Evolutionary conservation across 1,140 invertebrate genomes (phyloP).

Genomic region (Sinella curviseta): DNA sequence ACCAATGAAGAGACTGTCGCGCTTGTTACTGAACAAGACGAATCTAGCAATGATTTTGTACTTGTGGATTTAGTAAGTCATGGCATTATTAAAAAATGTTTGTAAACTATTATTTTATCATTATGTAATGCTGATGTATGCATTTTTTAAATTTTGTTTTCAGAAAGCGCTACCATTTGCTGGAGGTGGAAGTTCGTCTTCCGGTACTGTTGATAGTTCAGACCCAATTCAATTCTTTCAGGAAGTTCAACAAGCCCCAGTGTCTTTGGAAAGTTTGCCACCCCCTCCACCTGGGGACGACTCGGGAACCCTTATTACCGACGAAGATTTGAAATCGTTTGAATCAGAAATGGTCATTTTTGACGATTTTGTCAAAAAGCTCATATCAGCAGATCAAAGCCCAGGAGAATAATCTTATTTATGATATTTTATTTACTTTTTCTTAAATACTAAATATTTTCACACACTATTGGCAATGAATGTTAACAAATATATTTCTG

Average conservation of each 20-base stretch:
- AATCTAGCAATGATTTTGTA: conserved; percentile 17
- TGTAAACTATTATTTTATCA: background rate
- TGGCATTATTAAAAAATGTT: background rate
- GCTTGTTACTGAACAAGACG: conserved; percentile 9
- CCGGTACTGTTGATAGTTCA: conserved; percentile 11
- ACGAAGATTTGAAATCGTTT: conserved; percentile 30
- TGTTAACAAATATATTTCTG: background rate
- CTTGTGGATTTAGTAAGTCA: conserved; percentile 9
- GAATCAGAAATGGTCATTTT: conserved; percentile 31
- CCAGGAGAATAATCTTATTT: background rate
- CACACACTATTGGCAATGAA: background rate
- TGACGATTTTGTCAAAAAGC: conserved; percentile 40
- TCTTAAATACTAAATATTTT: background rate
- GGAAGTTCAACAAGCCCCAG: conserved; percentile 31
- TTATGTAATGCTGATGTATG: background rate
- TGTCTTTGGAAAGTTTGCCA: conserved; percentile 19
- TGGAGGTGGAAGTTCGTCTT: conserved; percentile 3
- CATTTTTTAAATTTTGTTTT: background rate
- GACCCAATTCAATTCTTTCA: conserved; percentile 34
- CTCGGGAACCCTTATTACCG: background rate
- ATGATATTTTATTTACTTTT: background rate
- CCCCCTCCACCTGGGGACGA: conserved; percentile 5
- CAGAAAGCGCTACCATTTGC: background rate
- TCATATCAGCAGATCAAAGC: conserved; percentile 12
- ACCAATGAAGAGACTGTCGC: conserved; percentile 15